Conservation (phyloP, 2,113 vertebrate genomes). For the Notarius lentiginosus region DNA sequence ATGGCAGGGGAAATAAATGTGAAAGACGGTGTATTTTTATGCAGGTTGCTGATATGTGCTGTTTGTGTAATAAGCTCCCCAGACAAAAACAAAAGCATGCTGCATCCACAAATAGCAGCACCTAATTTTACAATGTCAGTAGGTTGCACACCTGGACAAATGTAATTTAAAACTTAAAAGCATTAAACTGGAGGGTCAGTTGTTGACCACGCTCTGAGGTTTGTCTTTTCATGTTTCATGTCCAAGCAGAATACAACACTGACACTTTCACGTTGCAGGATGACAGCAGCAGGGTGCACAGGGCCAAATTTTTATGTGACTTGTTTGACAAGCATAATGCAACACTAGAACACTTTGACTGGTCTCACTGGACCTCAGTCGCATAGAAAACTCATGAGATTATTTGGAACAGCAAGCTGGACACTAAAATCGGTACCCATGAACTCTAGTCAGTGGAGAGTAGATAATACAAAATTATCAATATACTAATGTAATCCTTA, state of each 20-base stretch:
- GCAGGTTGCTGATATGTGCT: constrained; percentile 1
- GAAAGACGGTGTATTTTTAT: background rate
- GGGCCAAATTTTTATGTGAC: background rate
- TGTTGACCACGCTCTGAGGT: background rate
- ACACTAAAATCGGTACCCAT: background rate
- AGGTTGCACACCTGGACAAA: constrained; percentile 24
- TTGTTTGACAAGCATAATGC: background rate
- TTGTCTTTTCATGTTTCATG: background rate
- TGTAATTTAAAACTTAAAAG: background rate
- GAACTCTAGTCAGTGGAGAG: background rate
- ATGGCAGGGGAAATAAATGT: constrained; percentile 7
- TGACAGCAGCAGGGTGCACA: background rate
- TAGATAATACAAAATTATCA: background rate
- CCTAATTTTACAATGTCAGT: constrained; percentile 14
- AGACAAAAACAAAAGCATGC: background rate
- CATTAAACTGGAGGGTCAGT: background rate
- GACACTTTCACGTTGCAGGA: constrained; percentile 1
- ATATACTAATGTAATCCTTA: background rate
- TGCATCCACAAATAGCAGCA: constrained; percentile 9
- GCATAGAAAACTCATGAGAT: background rate
- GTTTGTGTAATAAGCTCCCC: constrained; percentile 21
- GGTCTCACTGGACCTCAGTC: background rate
- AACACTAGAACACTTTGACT: background rate
- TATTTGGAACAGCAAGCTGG: background rate
- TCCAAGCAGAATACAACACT: background rate